Evolutionary conservation across 2,888 invertebrate species (phyloP), one percentile per base, ranked within the genome.

Genomic region (Acholoe squamosa): DNA sequence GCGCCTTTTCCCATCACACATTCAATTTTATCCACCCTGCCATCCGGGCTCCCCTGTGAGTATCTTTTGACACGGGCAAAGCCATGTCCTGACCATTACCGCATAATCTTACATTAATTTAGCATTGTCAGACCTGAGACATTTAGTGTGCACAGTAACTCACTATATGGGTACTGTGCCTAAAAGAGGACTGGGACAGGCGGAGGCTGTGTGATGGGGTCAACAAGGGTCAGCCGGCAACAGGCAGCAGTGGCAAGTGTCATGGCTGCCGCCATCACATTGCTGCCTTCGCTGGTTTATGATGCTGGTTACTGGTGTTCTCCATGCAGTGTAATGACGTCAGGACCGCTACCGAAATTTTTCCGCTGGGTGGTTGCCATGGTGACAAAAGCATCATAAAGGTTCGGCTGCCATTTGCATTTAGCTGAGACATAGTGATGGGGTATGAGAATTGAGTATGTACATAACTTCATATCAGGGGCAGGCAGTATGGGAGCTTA

Each of bases 71-170:
- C 61, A 14, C n/a, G 61, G 19, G 14, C 3, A 43, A 43, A 43
- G 43, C 43, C 43, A 43, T n/a, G 61, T n/a, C 61, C 61, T 61
- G 61, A 61, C 61, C 61, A 19, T n/a, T 19, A 19, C 12, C 61
- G 28, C 3, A 71, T 71, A 71, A 71, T 71, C 71, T 14, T 71
- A 71, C 3, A 71, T 71, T 71, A 71, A 71, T 71, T 71, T 71
- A 71, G 71, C 71, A 14, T 25, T 71, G 71, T 71, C 71, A 71
- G 28, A 71, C 71, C 71, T 28, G 71, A n/a, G 71, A 71, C 71
- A 16, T 71, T 71, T 71, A 71, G n/a, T 14, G 71, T 25, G n/a
- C 14, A 25, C 25, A 5, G 25, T 71, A 71, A 71, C 25, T 71
- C 71, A 71, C 25, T 25, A 28, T n/a, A n/a, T 10, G 3, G 71